Conservation (phyloP, 2,797 vertebrate genomes). For the Enteromius treurensis region DNA sequence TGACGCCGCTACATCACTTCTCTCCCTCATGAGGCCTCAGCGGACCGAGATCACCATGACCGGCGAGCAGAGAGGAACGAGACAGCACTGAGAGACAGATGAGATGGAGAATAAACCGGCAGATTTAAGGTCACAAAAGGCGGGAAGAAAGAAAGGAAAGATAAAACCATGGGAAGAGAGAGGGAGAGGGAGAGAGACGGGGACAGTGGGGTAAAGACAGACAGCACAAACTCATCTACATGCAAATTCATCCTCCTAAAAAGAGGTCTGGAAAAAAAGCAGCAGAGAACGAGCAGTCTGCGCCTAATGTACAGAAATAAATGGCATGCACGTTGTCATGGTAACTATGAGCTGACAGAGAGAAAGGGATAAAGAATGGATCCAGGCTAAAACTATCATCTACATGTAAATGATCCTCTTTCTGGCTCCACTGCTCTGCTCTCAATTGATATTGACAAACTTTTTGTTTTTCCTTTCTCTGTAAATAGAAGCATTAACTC, state of each 20-base stretch:
- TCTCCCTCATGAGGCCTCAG: neutral
- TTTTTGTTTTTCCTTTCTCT: constrained; percentile 30
- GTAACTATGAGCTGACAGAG: constrained; percentile 50
- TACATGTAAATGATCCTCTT: constrained; percentile 60
- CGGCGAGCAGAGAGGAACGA: neutral
- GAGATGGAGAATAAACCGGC: neutral
- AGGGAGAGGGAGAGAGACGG: neutral
- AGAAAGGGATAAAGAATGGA: constrained; percentile 57
- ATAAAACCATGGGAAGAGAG: constrained; percentile 45
- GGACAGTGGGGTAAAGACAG: constrained; percentile 4
- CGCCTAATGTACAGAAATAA: constrained; percentile 60
- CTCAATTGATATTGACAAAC: constrained; percentile 55
- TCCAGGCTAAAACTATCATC: constrained; percentile 60
- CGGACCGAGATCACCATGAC: constrained; percentile 22
- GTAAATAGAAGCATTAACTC: constrained; percentile 37
- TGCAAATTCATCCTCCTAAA: constrained; percentile 61
- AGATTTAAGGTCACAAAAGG: constrained; percentile 33
- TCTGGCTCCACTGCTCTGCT: constrained; percentile 51
- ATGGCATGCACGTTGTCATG: constrained; percentile 59
- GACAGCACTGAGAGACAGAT: constrained; percentile 22
- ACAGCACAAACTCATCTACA: constrained; percentile 61
- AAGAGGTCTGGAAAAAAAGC: constrained; percentile 42
- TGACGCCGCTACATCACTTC: neutral
- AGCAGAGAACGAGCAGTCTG: constrained; percentile 54
- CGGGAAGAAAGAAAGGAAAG: constrained; percentile 7